A percentile compares a stretch with the other conserved stretches of the same genome.
These are phyloP conservation scores for Lepidurus packardi DNA, from an alignment of 1,140 invertebrate species.

Conservation along the genomic window DNA sequence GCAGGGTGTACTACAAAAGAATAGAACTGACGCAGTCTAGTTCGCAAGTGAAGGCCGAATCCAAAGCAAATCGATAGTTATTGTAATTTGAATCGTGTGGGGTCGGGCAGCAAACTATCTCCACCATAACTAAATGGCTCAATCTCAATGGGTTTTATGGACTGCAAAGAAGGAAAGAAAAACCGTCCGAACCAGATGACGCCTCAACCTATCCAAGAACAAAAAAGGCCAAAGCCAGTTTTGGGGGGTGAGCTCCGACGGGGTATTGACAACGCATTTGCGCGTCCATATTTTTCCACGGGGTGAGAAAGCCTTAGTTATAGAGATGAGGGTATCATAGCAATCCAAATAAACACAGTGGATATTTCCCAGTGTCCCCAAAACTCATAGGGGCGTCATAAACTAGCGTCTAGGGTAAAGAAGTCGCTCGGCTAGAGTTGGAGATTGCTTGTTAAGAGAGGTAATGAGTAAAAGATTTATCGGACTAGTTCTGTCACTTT, in stretches of 20 bases:
- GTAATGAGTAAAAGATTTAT: background rate
- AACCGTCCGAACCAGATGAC: slow-evolving; percentile 13
- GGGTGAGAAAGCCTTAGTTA: slow-evolving; percentile 2
- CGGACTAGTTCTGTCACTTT: background rate
- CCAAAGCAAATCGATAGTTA: background rate
- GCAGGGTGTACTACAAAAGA: too few species aligned
- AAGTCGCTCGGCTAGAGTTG: too few species aligned
- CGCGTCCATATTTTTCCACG: background rate
- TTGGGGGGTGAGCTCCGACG: background rate
- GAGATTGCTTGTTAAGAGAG: slow-evolving; percentile 6
- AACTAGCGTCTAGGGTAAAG: too few species aligned
- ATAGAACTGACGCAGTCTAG: background rate
- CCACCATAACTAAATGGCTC: slow-evolving; percentile 9
- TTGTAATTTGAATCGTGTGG: slow-evolving; percentile 5
- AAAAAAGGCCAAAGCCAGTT: background rate
- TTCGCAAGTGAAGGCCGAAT: background rate
- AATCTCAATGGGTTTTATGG: slow-evolving; percentile 10
- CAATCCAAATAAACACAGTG: too few species aligned
- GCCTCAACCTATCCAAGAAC: background rate
- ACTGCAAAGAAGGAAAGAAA: slow-evolving; percentile 16
- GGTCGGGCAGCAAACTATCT: background rate
- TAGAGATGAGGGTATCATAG: background rate
- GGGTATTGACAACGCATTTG: slow-evolving; percentile 7
- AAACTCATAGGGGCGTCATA: too few species aligned
- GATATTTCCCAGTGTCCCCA: too few species aligned